Conservation (phyloP, 2,888 invertebrate species). For the Chromoteleia sp. region DNA sequence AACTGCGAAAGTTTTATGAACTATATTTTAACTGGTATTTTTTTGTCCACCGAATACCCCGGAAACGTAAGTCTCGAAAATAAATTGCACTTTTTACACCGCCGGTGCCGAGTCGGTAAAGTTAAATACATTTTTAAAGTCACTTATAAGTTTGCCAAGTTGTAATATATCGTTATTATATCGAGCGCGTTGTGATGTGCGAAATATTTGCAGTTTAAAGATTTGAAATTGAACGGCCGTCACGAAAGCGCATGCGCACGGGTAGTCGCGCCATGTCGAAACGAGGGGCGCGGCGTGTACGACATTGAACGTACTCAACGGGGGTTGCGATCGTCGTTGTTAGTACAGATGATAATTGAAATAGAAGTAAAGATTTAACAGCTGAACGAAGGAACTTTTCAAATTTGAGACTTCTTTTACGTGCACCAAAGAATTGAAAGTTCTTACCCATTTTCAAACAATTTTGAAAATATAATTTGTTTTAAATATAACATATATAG, state of each 20-base stretch:
- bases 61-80: constrained; percentile 33
- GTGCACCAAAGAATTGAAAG: no score
- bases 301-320: constrained; percentile 19
- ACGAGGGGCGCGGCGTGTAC: constrained; percentile 11
- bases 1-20: constrained; percentile 46
- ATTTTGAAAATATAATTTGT: no score
- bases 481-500: no score
- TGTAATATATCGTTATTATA: constrained; percentile 39
- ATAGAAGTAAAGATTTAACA: no score
- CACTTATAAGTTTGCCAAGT: constrained; percentile 38
- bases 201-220: constrained; percentile 27
- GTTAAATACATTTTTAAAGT: constrained; percentile 47
- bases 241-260: constrained; percentile 1
- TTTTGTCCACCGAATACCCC: constrained; percentile 36
- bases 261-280: neutral
- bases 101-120: constrained; percentile 19
- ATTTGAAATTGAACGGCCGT: constrained; percentile 18
- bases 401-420: no score
- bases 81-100: constrained; percentile 39
- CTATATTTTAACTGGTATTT: constrained; percentile 10
- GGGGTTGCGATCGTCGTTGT: neutral
- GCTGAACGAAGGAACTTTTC: no score
- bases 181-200: constrained; percentile 10
- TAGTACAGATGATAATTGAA: neutral
- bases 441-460: no score